Evolutionary conservation across 1,140 invertebrate genomes (phyloP), one percentile per base, ranked within the genome.

Genomic region (Drosophila leontia): DNA sequence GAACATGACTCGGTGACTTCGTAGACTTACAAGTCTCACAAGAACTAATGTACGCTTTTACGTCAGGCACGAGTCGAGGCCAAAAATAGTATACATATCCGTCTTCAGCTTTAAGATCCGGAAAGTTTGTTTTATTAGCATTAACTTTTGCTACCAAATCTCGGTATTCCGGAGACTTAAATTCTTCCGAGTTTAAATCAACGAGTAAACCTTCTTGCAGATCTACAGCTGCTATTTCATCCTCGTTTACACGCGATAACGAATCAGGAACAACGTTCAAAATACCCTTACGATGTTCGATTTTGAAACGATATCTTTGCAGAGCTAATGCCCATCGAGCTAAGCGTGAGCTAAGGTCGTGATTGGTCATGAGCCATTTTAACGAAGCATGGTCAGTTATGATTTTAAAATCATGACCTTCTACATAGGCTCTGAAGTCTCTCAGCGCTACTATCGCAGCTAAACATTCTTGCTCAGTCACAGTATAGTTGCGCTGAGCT

Each of bases 291-390:
- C 50, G 13, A 53, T 51, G 50, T 11, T 51, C 29, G 0, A 53
- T 53, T 17, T 53, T 53, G 12, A 34, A 34, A 4, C 26, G 23
- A 53, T n/a, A 55, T 7, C 17, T n/a, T 13, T 34, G 51, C 6
- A 55, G n/a, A 17, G 32, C 29, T 55, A 37, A 55, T 3, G 51
- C n/a, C 32, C 17, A 55, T 19, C 51, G 51, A 55, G 51, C 51
- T 17, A 55, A 55, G 23, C 23, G 23, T 23, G 23, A 23, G 23
- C 23, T 23, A 23, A 23, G 23, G 23, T 23, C 23, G 23, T 3
- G 17, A 23, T 45, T 45, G 1, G 44, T 13, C 17, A 12, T 45
- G 11, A 45, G 44, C 44, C 44, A 45, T 42, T 42, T 42, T 2
- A 42, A 15, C n/a, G 23, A 23, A 23, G 23, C 23, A 23, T 23